Percentiles rank a stretch among this genome's conserved stretches.
Evolutionary conservation across 2,113 vertebrate genomes (phyloP).

Genomic region (Tetrax tetrax): DNA sequence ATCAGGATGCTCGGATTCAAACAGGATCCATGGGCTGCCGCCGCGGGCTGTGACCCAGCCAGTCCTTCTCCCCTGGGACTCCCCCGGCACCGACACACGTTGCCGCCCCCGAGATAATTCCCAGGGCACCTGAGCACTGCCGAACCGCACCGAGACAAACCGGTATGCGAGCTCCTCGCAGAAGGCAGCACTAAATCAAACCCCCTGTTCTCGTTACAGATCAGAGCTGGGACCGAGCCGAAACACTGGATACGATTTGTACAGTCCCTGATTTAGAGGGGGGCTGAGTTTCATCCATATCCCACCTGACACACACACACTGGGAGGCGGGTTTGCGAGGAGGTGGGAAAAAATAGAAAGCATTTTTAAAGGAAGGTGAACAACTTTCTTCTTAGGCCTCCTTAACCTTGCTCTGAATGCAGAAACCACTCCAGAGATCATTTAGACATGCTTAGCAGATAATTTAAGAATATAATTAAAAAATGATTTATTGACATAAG

Average conservation of each 20-base stretch:
- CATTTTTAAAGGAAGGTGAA: not conserved
- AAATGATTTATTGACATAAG: constrained; percentile 67
- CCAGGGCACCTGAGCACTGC: not conserved
- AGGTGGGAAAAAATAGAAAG: not conserved
- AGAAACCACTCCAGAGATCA: constrained; percentile 44
- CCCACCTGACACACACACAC: not conserved
- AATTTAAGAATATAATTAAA: constrained; percentile 66
- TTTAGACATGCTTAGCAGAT: constrained; percentile 40
- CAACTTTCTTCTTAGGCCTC: not conserved
- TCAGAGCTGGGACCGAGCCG: not conserved
- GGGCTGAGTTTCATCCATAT: not conserved
- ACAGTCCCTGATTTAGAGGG: not conserved
- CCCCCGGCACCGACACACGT: rapidly evolving
- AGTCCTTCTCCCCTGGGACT: not conserved
- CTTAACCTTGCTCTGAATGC: not conserved
- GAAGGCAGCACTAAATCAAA: not conserved
- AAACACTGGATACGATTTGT: not conserved
- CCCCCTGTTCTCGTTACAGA: rapidly evolving
- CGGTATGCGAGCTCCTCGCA: rapidly evolving
- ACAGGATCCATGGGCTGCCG: rapidly evolving
- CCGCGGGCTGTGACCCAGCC: not conserved
- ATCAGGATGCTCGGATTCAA: rapidly evolving
- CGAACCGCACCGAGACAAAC: not conserved
- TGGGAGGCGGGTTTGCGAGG: not conserved
- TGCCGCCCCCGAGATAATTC: not conserved